phyloP scores from a whole-genome alignment of 1,140 invertebrate species.

The Scaptomyza graminum region DNA sequence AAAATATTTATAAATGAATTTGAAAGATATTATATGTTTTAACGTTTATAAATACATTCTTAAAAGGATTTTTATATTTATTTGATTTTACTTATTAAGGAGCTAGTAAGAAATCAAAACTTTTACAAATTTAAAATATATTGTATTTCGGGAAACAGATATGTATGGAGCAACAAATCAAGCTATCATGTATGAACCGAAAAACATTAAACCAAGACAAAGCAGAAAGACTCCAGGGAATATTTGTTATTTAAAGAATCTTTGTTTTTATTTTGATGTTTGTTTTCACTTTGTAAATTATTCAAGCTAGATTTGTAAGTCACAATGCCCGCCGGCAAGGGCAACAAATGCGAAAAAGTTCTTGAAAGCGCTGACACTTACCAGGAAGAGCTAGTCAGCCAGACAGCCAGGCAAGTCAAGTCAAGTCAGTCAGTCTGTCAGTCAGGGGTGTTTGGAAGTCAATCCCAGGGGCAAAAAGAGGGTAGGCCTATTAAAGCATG shows the following conservation, averaged over 20 bases:
- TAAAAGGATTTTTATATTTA: too few species aligned
- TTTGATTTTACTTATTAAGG: too few species aligned
- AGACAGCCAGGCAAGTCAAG: conserved; percentile 8
- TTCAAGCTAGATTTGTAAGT: conserved; percentile 8
- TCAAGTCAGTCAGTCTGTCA: not conserved
- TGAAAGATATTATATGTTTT: too few species aligned
- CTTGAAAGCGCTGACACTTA: conserved; percentile 61
- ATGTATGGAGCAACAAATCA: too few species aligned
- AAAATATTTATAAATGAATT: too few species aligned
- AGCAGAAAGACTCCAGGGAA: not conserved
- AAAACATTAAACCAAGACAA: not conserved
- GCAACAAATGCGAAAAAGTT: conserved; percentile 19
- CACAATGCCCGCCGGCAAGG: conserved; percentile 4
- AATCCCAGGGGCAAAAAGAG: conserved; percentile 2
- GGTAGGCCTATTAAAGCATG: conserved; percentile 76
- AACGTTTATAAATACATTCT: too few species aligned
- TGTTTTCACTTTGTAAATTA: not conserved
- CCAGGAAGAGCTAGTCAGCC: conserved; percentile 51
- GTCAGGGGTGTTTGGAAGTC: conserved; percentile 9
- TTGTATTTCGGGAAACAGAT: too few species aligned
- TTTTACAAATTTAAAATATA: too few species aligned
- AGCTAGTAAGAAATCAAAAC: too few species aligned
- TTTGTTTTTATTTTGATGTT: not conserved
- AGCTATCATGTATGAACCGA: too few species aligned
- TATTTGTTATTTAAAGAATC: not conserved